A percentile compares a stretch with the other conserved stretches of the same genome.
These are phyloP conservation scores for Xylota sylvarum DNA, from an alignment of 2,888 invertebrate species.

Conservation along the genomic window DNA sequence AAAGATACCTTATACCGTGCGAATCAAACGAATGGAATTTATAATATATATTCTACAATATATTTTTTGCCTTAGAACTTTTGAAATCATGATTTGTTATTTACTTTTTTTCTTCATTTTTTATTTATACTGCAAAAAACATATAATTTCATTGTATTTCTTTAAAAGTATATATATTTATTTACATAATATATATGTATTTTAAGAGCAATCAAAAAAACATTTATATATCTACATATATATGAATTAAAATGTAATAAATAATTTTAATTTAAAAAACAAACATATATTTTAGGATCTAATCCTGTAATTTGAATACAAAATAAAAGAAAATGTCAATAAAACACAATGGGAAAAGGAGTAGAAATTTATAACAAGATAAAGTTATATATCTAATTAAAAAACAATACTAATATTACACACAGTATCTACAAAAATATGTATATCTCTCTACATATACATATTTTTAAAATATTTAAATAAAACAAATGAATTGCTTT, in stretches of 20 bases:
- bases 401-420: slow-evolving; percentile 68
- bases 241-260: slow-evolving; percentile 66
- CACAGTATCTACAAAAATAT: slow-evolving; percentile 69
- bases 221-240: slow-evolving; percentile 55
- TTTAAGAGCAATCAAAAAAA: slow-evolving; percentile 67
- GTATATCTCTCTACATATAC: slow-evolving; percentile 59
- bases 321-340: slow-evolving; percentile 63
- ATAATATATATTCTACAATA: slow-evolving; percentile 25
- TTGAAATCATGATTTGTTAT: slow-evolving; percentile 40
- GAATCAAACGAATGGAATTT: slow-evolving; percentile 48
- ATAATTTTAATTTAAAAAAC: slow-evolving; percentile 16
- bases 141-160: too few species aligned
- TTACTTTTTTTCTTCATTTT: slow-evolving; percentile 11
- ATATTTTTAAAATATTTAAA: slow-evolving; percentile 55
- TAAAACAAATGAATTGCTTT: slow-evolving; percentile 80
- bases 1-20: slow-evolving; percentile 4
- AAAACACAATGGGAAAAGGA: slow-evolving; percentile 69
- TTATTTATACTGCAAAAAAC: slow-evolving; percentile 31
- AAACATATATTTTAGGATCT: slow-evolving; percentile 69
- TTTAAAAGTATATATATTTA: too few species aligned
- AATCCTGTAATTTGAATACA: slow-evolving; percentile 65
- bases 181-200: slow-evolving; percentile 59
- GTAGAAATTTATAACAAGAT: slow-evolving; percentile 54
- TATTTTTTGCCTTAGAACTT: slow-evolving; percentile 42
- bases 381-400: slow-evolving; percentile 36